Conservation (phyloP, 1,140 invertebrate species). For the Calosoma granatense region DNA sequence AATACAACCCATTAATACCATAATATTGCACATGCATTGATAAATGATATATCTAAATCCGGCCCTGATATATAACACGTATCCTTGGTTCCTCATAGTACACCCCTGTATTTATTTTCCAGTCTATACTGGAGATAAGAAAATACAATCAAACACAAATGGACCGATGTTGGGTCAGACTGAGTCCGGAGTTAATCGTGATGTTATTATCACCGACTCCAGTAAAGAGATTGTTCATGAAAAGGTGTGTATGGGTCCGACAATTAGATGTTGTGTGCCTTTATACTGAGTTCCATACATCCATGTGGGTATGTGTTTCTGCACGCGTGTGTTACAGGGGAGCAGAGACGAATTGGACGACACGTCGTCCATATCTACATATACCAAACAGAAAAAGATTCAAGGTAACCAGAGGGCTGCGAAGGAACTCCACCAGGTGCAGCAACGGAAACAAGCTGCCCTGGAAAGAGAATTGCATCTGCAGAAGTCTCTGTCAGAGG, state of each 20-base stretch:
- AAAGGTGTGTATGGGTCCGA: not conserved
- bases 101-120: too few relatives aligned
- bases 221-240: not conserved
- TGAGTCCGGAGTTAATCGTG: not conserved
- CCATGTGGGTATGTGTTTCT: not conserved
- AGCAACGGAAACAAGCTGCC: slow-evolving; percentile 38
- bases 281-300: too few relatives aligned
- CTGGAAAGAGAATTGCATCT: slow-evolving; percentile 45
- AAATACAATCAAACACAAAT: not conserved
- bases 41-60: too few relatives aligned
- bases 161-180: not conserved
- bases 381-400: slow-evolving; percentile 19
- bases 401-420: slow-evolving; percentile 21
- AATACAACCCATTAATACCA: too few relatives aligned
- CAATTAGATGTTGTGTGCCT: too few relatives aligned
- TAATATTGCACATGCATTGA: too few relatives aligned
- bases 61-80: too few relatives aligned
- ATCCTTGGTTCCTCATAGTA: too few relatives aligned
- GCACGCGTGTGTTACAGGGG: not conserved
- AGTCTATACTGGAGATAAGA: not conserved
- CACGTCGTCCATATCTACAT: slow-evolving; percentile 11
- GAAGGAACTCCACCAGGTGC: slow-evolving; percentile 26
- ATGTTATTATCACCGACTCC: not conserved
- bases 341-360: not conserved
- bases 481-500: slow-evolving; percentile 63